Evolutionary conservation across 2,797 vertebrate species (phyloP), one percentile per base, ranked within the genome.

Genomic region (Sebastes kiyomatsui): DNA sequence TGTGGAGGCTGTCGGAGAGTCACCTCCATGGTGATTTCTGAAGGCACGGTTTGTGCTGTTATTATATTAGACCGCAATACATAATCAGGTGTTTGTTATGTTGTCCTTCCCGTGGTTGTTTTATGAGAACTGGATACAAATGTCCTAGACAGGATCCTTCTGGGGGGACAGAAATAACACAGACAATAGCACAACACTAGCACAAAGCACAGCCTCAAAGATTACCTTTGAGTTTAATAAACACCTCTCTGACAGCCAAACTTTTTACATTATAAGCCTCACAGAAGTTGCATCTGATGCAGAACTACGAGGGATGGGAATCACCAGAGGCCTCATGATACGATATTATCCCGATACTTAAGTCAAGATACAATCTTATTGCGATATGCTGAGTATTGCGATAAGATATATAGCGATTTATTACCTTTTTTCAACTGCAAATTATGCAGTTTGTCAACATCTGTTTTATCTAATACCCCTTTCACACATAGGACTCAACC

Each of bases 71-170:
- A 82, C 56, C 9, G 32, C 49, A 67, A 83, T 88, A 87, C 79
- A 89, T 90, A 85, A 87, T 84, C 67, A 86, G 67, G 25, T 83
- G 71, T 88, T 88, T 86, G 77, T 84, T 79, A 33, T 86, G 75
- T 80, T 80, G 77, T 74, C 77, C 79, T 69, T 79, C 42, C 62
- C 25, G 14, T 78, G 54, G 77, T 81, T 82, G 69, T 77, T 92
- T 92, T 92, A 90, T 91, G 79, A 90, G 76, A 89, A 46, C 5
- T 42, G 67, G 80, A 83, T 56, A 77, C 56, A 75, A 25, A 54
- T 67, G 59, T 80, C 77, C 65, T 64, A 75, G 82, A 88, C 75
- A 73, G 68, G 35, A 72, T 11, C 66, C 88, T 59, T 83, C 60
- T 35, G 86, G 84, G 76, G 23, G 58, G 18, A 79, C 49, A 60